phyloP scores from a whole-genome alignment of 2,888 invertebrate genomes.

The Microctonus aethiopoides region DNA sequence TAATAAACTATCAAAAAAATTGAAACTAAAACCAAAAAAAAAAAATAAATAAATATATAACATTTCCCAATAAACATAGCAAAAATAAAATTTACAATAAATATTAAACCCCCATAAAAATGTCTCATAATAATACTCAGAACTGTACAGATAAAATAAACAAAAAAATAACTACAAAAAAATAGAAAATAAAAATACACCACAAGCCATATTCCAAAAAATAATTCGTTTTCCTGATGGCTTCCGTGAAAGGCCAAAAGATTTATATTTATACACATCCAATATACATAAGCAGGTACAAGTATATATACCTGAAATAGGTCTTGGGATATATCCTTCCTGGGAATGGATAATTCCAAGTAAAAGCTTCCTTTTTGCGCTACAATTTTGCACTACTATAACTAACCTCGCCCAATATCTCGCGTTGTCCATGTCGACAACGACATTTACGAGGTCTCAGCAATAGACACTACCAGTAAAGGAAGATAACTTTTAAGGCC shows the following conservation, averaged over 20 bases:
- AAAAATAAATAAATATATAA: too few species aligned
- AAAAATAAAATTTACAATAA: constrained; percentile 34
- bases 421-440: not conserved
- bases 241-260: constrained; percentile 12
- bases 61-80: too few species aligned
- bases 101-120: too few species aligned
- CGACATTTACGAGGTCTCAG: constrained; percentile 32
- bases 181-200: not conserved
- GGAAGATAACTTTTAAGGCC: constrained; percentile 10
- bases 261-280: constrained; percentile 8
- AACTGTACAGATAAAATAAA: constrained; percentile 25
- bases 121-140: too few species aligned
- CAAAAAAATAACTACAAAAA: not conserved
- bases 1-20: too few species aligned
- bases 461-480: not conserved
- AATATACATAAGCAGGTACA: too few species aligned
- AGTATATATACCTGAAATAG: constrained; percentile 3
- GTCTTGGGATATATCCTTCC: constrained; percentile 9
- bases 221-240: not conserved
- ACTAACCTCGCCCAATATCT: constrained; percentile 44
- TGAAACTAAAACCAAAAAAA: too few species aligned
- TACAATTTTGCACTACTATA: constrained; percentile 40
- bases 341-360: not conserved
- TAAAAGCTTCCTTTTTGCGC: not conserved
- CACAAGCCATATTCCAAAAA: not conserved